A percentile compares a stretch with the other conserved stretches of the same genome.
These are phyloP conservation scores for Limanda limanda DNA, from an alignment of 2,113 vertebrate genomes.

Conservation along the genomic window DNA sequence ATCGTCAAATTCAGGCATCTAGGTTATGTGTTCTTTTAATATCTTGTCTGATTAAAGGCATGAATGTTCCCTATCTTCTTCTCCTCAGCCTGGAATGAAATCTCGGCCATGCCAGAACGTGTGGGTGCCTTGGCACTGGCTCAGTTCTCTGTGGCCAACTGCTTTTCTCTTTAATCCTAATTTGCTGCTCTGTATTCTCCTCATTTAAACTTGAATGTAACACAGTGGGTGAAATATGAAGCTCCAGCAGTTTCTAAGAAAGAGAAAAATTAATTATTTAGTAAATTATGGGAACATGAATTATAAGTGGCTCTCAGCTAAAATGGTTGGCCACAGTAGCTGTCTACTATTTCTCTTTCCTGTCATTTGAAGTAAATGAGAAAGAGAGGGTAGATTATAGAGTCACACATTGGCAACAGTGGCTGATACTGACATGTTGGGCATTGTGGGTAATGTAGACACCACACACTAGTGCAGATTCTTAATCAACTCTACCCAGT, in stretches of 20 bases:
- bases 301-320: too few relatives aligned
- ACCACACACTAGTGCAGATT: too few relatives aligned
- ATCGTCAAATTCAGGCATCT: constrained; percentile 4
- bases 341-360: too few relatives aligned
- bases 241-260: constrained; percentile 1
- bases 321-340: too few relatives aligned
- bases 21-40: constrained; percentile 42
- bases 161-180: constrained; percentile 67
- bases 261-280: constrained; percentile 17
- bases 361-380: too few relatives aligned
- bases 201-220: constrained; percentile 45
- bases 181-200: constrained; percentile 51
- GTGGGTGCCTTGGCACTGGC: constrained; percentile 67
- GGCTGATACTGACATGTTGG: too few relatives aligned
- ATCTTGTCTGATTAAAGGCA: constrained; percentile 40
- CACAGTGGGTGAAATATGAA: constrained; percentile 26
- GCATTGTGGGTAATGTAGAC: too few relatives aligned
- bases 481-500: too few relatives aligned
- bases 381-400: too few relatives aligned
- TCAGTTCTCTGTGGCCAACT: constrained; percentile 69
- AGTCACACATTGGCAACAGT: too few relatives aligned
- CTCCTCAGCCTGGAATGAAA: constrained; percentile 46
- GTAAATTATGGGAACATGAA: not conserved
- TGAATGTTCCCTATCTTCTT: constrained; percentile 46
- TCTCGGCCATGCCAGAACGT: constrained; percentile 40